A percentile compares a stretch with the other conserved stretches of the same genome.
Conservation (phyloP, 2,113 vertebrate genomes). For the Hiodon tergisus region DNA sequence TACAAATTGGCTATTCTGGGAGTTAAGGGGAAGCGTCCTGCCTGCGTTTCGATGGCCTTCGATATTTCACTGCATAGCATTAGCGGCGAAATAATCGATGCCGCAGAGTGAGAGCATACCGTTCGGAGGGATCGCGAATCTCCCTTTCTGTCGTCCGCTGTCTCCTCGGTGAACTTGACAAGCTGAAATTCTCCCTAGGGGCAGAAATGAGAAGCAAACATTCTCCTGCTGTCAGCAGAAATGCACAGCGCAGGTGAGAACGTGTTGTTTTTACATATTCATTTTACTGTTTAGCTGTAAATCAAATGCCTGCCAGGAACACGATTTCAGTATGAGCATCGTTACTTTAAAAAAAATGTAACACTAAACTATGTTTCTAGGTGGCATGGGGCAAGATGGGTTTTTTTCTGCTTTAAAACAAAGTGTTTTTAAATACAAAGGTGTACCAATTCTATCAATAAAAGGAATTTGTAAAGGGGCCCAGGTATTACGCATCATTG, state of each 20-base stretch:
- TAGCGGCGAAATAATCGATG: too few relatives aligned
- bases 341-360: too few relatives aligned
- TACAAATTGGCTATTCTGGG: too few relatives aligned
- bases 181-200: conserved; percentile 38
- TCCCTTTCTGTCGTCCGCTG: conserved; percentile 28
- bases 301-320: conserved; percentile 40
- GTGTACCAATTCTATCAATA: too few relatives aligned
- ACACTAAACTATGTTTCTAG: not conserved
- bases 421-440: not conserved
- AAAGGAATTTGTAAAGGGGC: too few relatives aligned
- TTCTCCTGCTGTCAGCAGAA: conserved; percentile 37
- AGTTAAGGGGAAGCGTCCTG: too few relatives aligned
- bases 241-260: conserved; percentile 48
- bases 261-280: conserved; percentile 44
- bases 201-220: conserved; percentile 24
- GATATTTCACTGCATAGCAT: too few relatives aligned
- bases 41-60: too few relatives aligned
- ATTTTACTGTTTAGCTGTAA: conserved; percentile 42
- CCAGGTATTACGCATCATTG: too few relatives aligned
- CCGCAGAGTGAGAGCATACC: too few relatives aligned
- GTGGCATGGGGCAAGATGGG: not conserved
- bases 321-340: too few relatives aligned
- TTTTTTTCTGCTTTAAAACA: not conserved
- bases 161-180: conserved; percentile 33
- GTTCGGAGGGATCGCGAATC: not conserved